Percentiles rank a stretch among this genome's conserved stretches.
These are phyloP conservation scores for Gasteruption jaculator DNA, from an alignment of 2,888 invertebrate genomes.

Conservation along the genomic window DNA sequence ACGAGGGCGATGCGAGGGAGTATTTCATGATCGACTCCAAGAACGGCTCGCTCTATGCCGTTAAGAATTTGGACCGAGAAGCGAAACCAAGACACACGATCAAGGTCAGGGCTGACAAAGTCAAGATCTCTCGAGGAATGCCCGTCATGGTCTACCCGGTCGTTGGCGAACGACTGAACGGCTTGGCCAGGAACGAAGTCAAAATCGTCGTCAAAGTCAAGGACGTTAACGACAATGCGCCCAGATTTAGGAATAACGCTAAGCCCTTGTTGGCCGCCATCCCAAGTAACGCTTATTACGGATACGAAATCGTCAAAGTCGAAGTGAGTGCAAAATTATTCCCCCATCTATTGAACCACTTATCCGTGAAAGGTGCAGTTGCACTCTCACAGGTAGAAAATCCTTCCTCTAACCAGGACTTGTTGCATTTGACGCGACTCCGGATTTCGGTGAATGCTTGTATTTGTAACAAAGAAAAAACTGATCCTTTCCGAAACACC, in stretches of 20 bases:
- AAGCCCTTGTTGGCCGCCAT: constrained; percentile 79
- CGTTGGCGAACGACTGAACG: constrained; percentile 66
- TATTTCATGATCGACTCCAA: constrained; percentile 72
- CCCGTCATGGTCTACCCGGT: constrained; percentile 75
- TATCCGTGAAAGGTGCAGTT: too few relatives aligned
- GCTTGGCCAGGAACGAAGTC: constrained; percentile 70
- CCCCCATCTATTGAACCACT: too few relatives aligned
- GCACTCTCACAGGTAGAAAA: too few relatives aligned
- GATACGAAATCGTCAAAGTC: constrained; percentile 73
- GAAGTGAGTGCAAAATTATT: constrained; percentile 54
- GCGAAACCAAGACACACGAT: constrained; percentile 62
- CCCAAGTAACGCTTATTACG: constrained; percentile 75
- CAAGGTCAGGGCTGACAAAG: constrained; percentile 55
- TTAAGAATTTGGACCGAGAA: constrained; percentile 74
- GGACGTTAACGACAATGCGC: constrained; percentile 81
- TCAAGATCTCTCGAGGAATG: constrained; percentile 64
- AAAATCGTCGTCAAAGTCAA: constrained; percentile 72
- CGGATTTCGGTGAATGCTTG: too few relatives aligned
- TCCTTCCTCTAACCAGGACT: too few relatives aligned
- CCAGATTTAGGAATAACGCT: constrained; percentile 70
- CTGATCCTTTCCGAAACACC: too few relatives aligned
- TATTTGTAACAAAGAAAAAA: too few relatives aligned
- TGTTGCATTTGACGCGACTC: not conserved
- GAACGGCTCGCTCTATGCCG: constrained; percentile 72
- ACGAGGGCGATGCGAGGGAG: constrained; percentile 59